Percentiles rank a stretch among this genome's conserved stretches.
phyloP scores from a whole-genome alignment of 2,113 vertebrate genomes.

The Montifringilla adamsi region DNA sequence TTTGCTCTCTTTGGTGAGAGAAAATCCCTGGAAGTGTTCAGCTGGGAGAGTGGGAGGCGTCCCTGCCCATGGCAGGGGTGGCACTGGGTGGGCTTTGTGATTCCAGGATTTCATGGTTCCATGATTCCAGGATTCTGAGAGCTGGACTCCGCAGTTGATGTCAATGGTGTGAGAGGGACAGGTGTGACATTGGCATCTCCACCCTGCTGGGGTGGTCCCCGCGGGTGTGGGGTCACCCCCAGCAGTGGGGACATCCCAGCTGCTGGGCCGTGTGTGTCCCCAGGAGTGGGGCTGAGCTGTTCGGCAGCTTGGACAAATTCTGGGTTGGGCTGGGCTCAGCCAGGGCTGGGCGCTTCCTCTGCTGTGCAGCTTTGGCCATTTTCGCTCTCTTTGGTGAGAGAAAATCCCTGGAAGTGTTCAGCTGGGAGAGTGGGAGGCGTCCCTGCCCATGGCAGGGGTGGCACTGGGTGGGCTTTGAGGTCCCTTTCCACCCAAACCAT shows the following conservation, averaged over 20 bases:
- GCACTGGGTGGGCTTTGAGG: neutral
- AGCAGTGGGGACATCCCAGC: neutral
- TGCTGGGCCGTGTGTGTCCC: neutral
- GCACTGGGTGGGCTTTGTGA: neutral
- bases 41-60: neutral
- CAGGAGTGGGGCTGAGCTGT: neutral
- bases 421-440: neutral
- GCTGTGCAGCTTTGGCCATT: neutral
- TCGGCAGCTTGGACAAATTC: too few relatives aligned
- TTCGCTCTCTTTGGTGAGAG: neutral
- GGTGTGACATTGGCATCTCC: accelerated
- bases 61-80: neutral
- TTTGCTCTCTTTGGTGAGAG: neutral
- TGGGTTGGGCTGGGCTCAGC: neutral
- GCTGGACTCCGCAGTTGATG: neutral
- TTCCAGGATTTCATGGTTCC: accelerated
- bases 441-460: neutral
- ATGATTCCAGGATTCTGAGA: accelerated
- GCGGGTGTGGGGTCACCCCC: neutral
- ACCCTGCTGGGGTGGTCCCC: neutral
- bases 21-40: neutral
- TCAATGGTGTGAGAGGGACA: neutral
- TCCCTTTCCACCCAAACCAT: neutral
- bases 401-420: neutral
- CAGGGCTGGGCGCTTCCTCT: neutral